Conservation (phyloP, 2,888 invertebrate species). For the Diarsia brunnea region DNA sequence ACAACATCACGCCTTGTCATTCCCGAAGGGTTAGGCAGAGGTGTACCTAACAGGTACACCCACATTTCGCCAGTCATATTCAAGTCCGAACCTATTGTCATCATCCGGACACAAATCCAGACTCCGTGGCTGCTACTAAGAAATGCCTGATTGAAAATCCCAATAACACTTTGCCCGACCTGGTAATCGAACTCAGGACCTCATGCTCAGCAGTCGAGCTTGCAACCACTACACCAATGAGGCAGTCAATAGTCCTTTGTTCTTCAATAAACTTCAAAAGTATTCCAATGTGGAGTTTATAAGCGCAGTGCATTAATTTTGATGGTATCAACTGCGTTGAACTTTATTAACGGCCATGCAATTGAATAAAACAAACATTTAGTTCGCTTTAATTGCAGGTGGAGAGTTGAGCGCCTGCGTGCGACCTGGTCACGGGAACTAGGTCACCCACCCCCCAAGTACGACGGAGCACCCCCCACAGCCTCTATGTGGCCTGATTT, state of each 20-base stretch:
- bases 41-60: too few species aligned
- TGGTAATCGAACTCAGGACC: too few species aligned
- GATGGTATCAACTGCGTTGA: constrained; percentile 15
- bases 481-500: constrained; percentile 65
- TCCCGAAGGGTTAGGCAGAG: too few species aligned
- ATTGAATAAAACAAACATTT: constrained; percentile 61
- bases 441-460: constrained; percentile 75
- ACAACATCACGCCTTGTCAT: too few species aligned
- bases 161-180: too few species aligned
- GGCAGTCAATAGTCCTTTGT: constrained; percentile 16
- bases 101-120: too few species aligned
- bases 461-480: constrained; percentile 38
- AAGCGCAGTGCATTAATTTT: constrained; percentile 29
- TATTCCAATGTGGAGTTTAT: constrained; percentile 25
- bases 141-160: too few species aligned
- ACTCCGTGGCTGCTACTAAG: too few species aligned
- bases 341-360: constrained; percentile 36
- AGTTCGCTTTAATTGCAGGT: constrained; percentile 72
- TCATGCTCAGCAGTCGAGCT: too few species aligned
- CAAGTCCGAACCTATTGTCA: too few species aligned
- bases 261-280: constrained; percentile 20
- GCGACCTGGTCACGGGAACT: constrained; percentile 84
- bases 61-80: too few species aligned
- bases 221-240: too few species aligned
- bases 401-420: constrained; percentile 74